Evolutionary conservation across 1,140 invertebrate genomes (phyloP).

Genomic region (Sycophila sp.): DNA sequence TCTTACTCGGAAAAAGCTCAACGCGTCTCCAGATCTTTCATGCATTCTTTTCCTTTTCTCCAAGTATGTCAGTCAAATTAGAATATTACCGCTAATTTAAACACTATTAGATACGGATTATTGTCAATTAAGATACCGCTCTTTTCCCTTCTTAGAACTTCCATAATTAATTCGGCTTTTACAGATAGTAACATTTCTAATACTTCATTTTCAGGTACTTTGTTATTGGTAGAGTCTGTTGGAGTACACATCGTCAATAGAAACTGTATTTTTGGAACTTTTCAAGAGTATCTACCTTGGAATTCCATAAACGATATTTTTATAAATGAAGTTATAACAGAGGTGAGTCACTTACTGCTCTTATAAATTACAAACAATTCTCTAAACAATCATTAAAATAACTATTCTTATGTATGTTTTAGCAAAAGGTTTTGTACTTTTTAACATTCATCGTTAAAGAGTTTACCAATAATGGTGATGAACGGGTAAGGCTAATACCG

Average conservation of each 20-base stretch:
- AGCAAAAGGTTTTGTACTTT: slow-evolving; percentile 62
- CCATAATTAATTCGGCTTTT: too few relatives aligned
- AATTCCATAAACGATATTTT: slow-evolving; percentile 68
- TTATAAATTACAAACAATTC: not conserved
- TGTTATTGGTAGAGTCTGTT: slow-evolving; percentile 67
- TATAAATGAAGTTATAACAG: slow-evolving; percentile 71
- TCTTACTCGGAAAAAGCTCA: not conserved
- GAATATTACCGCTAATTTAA: too few relatives aligned
- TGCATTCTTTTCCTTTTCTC: not conserved
- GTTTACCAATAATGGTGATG: slow-evolving; percentile 46
- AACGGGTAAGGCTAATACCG: slow-evolving; percentile 55
- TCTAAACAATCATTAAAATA: too few relatives aligned
- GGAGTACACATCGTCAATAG: slow-evolving; percentile 65
- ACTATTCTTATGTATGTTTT: slow-evolving; percentile 42
- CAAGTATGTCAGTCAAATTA: too few relatives aligned
- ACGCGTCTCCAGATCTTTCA: not conserved
- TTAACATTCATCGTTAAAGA: slow-evolving; percentile 59
- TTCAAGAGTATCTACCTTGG: slow-evolving; percentile 65
- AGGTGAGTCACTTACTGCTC: slow-evolving; percentile 62
- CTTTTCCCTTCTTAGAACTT: too few relatives aligned
- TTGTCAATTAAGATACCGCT: too few relatives aligned
- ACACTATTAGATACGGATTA: too few relatives aligned
- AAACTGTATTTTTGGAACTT: slow-evolving; percentile 56
- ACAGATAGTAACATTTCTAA: too few relatives aligned
- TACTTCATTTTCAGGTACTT: slow-evolving; percentile 62